Evolutionary conservation across 2,797 vertebrate species (phyloP).

Genomic region (Kryptolebias ocellatus): DNA sequence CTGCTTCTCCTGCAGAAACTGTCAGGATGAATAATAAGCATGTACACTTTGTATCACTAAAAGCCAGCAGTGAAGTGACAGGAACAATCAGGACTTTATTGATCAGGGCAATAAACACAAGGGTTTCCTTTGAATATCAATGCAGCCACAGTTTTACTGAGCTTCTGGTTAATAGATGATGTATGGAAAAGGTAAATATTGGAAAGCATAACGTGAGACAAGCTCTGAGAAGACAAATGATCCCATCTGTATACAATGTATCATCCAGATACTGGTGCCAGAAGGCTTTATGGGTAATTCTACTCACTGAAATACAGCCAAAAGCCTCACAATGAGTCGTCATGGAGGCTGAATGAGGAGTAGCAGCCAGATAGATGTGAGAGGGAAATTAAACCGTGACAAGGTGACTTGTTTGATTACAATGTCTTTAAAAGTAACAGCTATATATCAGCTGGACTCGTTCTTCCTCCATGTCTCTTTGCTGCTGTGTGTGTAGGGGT

Average conservation of each 20-base stretch:
- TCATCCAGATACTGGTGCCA: slow-evolving; percentile 55
- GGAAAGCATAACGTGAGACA: slow-evolving; percentile 48
- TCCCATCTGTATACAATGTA: slow-evolving; percentile 69
- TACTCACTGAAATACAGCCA: slow-evolving; percentile 54
- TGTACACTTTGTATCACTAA: slow-evolving; percentile 41
- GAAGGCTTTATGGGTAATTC: slow-evolving; percentile 45
- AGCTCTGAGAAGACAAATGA: slow-evolving; percentile 65
- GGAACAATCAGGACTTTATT: slow-evolving; percentile 58
- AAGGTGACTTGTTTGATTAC: slow-evolving; percentile 53
- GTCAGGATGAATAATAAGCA: slow-evolving; percentile 45
- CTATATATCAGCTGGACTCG: slow-evolving; percentile 35
- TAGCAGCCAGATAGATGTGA: slow-evolving; percentile 19
- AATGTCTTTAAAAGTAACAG: slow-evolving; percentile 35
- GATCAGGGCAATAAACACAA: slow-evolving; percentile 53
- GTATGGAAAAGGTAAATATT: slow-evolving; percentile 36
- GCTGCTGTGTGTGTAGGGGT: not conserved
- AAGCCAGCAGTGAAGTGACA: slow-evolving; percentile 43
- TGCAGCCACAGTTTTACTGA: slow-evolving; percentile 53
- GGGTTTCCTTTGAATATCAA: slow-evolving; percentile 52
- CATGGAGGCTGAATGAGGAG: slow-evolving; percentile 44
- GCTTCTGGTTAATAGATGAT: slow-evolving; percentile 67
- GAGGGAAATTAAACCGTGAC: slow-evolving; percentile 25
- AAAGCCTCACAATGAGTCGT: slow-evolving; percentile 51
- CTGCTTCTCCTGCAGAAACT: slow-evolving; percentile 46
- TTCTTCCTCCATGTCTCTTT: slow-evolving; percentile 16